Conservation (phyloP, 2,888 invertebrate genomes). For the Mamestra brassicae region DNA sequence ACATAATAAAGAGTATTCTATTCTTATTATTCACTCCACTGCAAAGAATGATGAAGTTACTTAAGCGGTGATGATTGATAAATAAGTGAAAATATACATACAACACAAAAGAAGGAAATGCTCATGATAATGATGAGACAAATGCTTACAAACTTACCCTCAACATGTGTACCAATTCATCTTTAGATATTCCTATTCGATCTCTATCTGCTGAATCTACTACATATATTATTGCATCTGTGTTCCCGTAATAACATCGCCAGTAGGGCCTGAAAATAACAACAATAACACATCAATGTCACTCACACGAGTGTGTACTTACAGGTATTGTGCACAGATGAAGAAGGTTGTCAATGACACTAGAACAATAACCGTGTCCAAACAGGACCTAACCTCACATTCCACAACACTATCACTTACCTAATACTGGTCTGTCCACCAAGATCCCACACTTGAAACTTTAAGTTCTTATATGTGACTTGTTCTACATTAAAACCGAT, state of each 20-base stretch:
- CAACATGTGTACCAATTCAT: constrained; percentile 99
- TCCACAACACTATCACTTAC: constrained; percentile 86
- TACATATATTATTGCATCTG: constrained; percentile 99
- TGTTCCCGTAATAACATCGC: constrained; percentile 99
- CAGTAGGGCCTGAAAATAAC: constrained; percentile 97
- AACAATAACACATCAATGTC: constrained; percentile 21
- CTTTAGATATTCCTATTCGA: constrained; percentile 99
- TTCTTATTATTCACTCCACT: no score
- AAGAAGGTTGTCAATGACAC: constrained; percentile 41
- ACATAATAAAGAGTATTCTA: no score
- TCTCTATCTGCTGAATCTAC: constrained; percentile 99
- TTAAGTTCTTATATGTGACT: constrained; percentile 99
- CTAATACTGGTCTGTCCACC: constrained; percentile 99
- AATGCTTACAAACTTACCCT: constrained; percentile 92
- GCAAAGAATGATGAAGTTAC: no score
- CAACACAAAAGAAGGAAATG: no score
- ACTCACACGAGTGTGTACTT: constrained; percentile 10
- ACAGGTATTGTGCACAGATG: constrained; percentile 8
- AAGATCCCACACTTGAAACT: constrained; percentile 99
- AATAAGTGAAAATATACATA: no score
- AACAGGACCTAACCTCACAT: constrained; percentile 68
- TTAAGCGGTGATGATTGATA: no score
- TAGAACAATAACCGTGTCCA: constrained; percentile 47
- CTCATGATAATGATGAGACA: background rate
- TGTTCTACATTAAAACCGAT: constrained; percentile 99